These are phyloP conservation scores for Panthera uncia DNA, from an alignment of 2,113 vertebrate species.

Conservation along the genomic window DNA sequence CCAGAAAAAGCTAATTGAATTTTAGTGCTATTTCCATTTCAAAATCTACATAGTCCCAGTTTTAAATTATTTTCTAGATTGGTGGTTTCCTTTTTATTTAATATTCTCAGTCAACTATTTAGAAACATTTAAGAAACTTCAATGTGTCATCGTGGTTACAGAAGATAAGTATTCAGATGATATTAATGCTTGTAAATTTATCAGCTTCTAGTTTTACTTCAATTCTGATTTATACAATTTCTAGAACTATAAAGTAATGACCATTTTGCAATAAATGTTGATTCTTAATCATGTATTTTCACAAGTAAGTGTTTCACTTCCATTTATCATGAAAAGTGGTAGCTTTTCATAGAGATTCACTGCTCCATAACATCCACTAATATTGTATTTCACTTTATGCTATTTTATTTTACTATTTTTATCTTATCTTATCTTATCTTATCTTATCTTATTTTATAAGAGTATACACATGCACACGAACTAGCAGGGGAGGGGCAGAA, in stretches of 20 bases:
- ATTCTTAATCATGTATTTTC: constrained; percentile 63
- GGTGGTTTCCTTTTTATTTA: constrained; percentile 67
- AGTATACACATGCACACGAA: too few relatives aligned
- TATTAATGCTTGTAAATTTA: constrained; percentile 40
- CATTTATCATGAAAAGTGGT: constrained; percentile 51
- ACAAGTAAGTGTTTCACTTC: constrained; percentile 72
- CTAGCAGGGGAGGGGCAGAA: too few relatives aligned
- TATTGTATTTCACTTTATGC: constrained; percentile 15
- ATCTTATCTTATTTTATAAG: too few relatives aligned
- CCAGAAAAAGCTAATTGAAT: constrained; percentile 76
- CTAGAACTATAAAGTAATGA: constrained; percentile 62
- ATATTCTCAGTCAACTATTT: constrained; percentile 63
- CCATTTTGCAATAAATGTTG: constrained; percentile 69
- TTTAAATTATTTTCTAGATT: constrained; percentile 67
- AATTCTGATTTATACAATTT: constrained; percentile 66
- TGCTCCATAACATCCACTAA: constrained; percentile 76
- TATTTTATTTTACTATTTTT: too few relatives aligned
- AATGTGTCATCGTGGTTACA: constrained; percentile 56
- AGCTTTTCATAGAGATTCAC: constrained; percentile 67
- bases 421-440: too few relatives aligned
- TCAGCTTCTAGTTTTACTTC: constrained; percentile 64
- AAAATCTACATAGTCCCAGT: constrained; percentile 65
- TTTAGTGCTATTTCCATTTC: constrained; percentile 73
- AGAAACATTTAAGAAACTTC: constrained; percentile 68
- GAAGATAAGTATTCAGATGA: constrained; percentile 46